Base-by-base conservation (phyloP, 1,140 invertebrate species). In the Tetragonula clypearis region DNA sequence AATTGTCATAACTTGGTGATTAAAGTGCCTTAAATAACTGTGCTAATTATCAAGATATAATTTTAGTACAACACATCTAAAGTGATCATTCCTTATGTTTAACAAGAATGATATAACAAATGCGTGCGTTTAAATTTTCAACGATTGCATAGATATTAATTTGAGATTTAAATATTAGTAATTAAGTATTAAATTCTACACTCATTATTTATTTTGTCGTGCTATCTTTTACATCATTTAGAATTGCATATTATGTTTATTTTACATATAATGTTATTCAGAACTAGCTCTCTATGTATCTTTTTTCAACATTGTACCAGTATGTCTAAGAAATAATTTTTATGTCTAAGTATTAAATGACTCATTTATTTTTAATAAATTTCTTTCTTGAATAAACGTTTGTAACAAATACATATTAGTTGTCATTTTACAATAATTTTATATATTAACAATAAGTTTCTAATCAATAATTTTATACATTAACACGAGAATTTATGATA, bases 331-430 rank as follows among this genome's bases (percentile, higher is more conserved):
- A 72, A 72, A 2, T 66, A 82, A 82, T 76, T 79, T n/a, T 53
- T 81, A 81, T 68, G 35, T 30, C 60, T 81, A 75, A 81, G 75
- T 87, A 74, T 68, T 79, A 85, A 35, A 72, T 65, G 69, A 84
- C 69, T 86, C 60, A 19, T 65, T 80, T 89, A 60, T 49, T 66
- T 82, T 89, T 82, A 77, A 49, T 77, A 75, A 73, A 71, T 58
- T 60, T 56, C 58, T 55, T 88, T 84, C 72, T 78, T 83, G 81
- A 88, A 88, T 89, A 89, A 89, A 89, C 23, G 62, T 86, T 83
- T 86, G 73, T 82, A 49, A 66, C 19, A 41, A 77, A 84, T 60
- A 30, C 8, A 14, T 23, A 41, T 35, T 60, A 14, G 26, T 60
- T 23, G n/a, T 56, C 1, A 21, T 79, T 53, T 68, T 68, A 35